A percentile compares a stretch with the other conserved stretches of the same genome.
These are phyloP conservation scores for Prionailurus viverrinus DNA, from an alignment of 2,113 vertebrate species.

Conservation along the genomic window DNA sequence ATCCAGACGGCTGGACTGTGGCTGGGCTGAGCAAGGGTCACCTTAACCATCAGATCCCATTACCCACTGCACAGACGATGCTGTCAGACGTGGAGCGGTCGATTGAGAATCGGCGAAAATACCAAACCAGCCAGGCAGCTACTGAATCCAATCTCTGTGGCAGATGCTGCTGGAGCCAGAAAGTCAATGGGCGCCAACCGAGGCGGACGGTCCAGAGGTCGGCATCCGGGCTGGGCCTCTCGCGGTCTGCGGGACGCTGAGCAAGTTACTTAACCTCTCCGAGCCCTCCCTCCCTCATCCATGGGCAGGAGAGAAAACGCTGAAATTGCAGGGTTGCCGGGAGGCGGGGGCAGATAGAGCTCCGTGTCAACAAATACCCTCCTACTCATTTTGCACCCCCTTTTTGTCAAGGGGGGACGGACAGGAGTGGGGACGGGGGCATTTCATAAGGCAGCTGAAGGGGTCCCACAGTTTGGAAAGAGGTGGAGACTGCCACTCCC, in stretches of 20 bases:
- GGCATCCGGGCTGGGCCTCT: neutral
- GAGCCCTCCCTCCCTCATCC: neutral
- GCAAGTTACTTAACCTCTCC: neutral
- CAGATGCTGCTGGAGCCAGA: neutral
- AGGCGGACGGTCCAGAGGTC: neutral
- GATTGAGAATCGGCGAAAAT: neutral
- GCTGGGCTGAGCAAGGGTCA: neutral
- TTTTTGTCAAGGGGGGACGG: neutral
- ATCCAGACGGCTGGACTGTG: neutral
- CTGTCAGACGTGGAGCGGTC: neutral
- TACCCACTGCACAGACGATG: neutral
- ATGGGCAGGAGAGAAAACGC: neutral
- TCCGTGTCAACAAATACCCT: too few relatives aligned
- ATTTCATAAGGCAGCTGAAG: neutral
- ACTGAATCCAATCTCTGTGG: accelerated
- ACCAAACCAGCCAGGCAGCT: neutral
- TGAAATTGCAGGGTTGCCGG: neutral
- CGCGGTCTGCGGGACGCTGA: neutral
- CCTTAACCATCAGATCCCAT: slow-evolving; percentile 41
- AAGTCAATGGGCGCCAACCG: neutral
- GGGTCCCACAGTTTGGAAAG: neutral
- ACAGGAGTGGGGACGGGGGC: neutral
- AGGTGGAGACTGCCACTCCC: neutral
- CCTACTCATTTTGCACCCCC: neutral
- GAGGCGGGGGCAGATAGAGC: neutral